Percentiles rank a stretch among this genome's conserved stretches.
These are phyloP conservation scores for Caenorhabditis wallacei DNA, from an alignment of 2,888 invertebrate genomes.

Conservation along the genomic window DNA sequence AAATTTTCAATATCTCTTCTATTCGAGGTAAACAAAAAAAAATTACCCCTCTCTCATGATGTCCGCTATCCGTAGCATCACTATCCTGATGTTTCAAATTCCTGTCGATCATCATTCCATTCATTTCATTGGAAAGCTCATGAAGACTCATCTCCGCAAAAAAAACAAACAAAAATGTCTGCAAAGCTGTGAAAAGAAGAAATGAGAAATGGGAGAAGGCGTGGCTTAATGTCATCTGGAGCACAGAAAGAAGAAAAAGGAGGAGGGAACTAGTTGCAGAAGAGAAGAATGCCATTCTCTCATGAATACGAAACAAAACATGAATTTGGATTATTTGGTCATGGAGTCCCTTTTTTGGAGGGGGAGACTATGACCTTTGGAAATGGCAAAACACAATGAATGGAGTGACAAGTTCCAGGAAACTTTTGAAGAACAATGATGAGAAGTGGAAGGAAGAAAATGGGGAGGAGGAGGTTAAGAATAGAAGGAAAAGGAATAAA, in stretches of 20 bases:
- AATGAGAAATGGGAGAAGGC: conserved; percentile 13
- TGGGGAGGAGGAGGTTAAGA: not conserved
- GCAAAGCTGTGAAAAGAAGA: too few relatives aligned
- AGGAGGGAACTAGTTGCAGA: conserved; percentile 53
- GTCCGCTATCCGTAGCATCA: conserved; percentile 18
- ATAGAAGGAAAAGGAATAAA: conserved; percentile 11
- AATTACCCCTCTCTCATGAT: conserved; percentile 49
- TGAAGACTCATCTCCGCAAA: conserved; percentile 34
- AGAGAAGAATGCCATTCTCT: conserved; percentile 62
- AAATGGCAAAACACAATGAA: conserved; percentile 22
- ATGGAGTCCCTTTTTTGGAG: not conserved
- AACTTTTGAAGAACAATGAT: conserved; percentile 15
- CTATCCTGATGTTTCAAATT: conserved; percentile 39
- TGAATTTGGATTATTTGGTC: conserved; percentile 57
- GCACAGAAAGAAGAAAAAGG: conserved; percentile 1
- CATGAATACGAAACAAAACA: conserved; percentile 62
- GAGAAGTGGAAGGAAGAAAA: conserved; percentile 5
- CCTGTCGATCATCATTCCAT: conserved; percentile 19
- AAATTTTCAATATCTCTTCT: too few relatives aligned
- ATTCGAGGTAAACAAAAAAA: not conserved
- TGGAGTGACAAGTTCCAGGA: conserved; percentile 53
- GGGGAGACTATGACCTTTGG: conserved; percentile 51
- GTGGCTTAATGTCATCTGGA: conserved; percentile 30
- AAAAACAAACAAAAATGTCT: not conserved
- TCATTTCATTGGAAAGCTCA: conserved; percentile 41